Percentiles rank a stretch among this genome's conserved stretches.
Evolutionary conservation across 1,140 invertebrate species (phyloP).

Genomic region (Zaprionus tsacasi): DNA sequence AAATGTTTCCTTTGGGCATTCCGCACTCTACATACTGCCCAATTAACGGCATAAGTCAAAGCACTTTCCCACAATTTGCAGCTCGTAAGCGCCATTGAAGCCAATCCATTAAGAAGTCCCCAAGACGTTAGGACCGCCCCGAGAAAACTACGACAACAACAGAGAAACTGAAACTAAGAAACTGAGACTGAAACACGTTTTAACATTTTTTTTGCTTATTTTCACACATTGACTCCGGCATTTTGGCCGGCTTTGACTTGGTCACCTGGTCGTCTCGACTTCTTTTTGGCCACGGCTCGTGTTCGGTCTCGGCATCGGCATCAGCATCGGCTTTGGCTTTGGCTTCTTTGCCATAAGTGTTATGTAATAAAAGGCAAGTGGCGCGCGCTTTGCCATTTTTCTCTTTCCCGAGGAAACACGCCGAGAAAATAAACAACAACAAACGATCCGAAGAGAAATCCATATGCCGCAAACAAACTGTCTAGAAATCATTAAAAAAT

Average conservation of each 20-base stretch:
- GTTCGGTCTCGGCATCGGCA: slow-evolving; percentile 25
- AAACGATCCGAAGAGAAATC: slow-evolving; percentile 28
- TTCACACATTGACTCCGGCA: slow-evolving; percentile 44
- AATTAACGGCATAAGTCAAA: slow-evolving; percentile 53
- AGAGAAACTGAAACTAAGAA: slow-evolving; percentile 10
- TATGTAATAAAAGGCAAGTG: slow-evolving; percentile 64
- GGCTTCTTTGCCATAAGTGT: slow-evolving; percentile 67
- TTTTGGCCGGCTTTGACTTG: slow-evolving; percentile 48
- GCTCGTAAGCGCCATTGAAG: slow-evolving; percentile 43
- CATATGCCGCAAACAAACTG: slow-evolving; percentile 24
- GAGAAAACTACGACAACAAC: background rate
- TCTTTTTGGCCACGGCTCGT: slow-evolving; percentile 29
- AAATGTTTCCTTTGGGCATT: slow-evolving; percentile 20
- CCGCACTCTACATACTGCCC: slow-evolving; percentile 16
- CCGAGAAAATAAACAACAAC: slow-evolving; percentile 31
- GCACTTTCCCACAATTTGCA: slow-evolving; percentile 51
- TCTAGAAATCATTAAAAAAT: slow-evolving; percentile 79
- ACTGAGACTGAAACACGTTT: slow-evolving; percentile 66
- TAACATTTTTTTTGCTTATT: slow-evolving; percentile 77
- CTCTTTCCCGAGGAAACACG: slow-evolving; percentile 36
- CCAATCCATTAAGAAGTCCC: slow-evolving; percentile 71
- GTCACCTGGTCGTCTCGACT: slow-evolving; percentile 60
- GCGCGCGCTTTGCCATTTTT: slow-evolving; percentile 23
- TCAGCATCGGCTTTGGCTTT: slow-evolving; percentile 8
- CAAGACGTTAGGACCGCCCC: slow-evolving; percentile 24